Base-by-base conservation (phyloP, 2,113 vertebrate species). In the Lepus americanus region DNA sequence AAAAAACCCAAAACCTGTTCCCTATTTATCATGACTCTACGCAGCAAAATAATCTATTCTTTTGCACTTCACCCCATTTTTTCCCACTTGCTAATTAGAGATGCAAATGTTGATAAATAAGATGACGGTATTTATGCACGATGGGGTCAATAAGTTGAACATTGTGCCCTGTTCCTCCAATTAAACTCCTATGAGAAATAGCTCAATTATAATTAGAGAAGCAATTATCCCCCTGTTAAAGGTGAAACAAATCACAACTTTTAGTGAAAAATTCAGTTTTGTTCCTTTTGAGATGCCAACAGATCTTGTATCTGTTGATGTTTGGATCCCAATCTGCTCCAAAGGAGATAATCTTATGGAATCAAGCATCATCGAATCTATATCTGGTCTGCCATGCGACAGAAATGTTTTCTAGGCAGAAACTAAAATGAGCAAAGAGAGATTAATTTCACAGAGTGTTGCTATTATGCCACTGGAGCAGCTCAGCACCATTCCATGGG, bases 171-270 rank as follows among this genome's bases (percentile, higher is more conserved):
- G 76, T 92, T 97, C 90, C 80, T 96, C 89, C 97, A 98, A 97
- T 98, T 98, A 98, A 97, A 97, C 70, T 97, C 94, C 93, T 97
- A 76, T 67, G 90, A 97, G 92, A 96, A 98, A 97, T 85, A 96
- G 95, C 96, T 97, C 96, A 91, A 94, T 98, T 98, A 97, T 97
- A 98, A 98, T 98, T 98, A 98, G 97, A 94, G 89, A 92, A 96
- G 95, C 94, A 98, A 98, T 98, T 98, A 98, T 94, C 63, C 81
- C 95, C 95, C 94, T 95, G 94, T 97, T 98, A 98, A 97, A 98
- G 97, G 95, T 76, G 51, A 91, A 6, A 78, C 82, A 97, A 98
- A 98, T 98, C 97, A 97, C 44, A 96, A 78, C 94, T 98, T 98
- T 98, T 92, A 94, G 94, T 90, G 97, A 86, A 98, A 95, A 97